Evolutionary conservation across 2,113 vertebrate genomes (phyloP).

Genomic region (Trinectes maculatus): DNA sequence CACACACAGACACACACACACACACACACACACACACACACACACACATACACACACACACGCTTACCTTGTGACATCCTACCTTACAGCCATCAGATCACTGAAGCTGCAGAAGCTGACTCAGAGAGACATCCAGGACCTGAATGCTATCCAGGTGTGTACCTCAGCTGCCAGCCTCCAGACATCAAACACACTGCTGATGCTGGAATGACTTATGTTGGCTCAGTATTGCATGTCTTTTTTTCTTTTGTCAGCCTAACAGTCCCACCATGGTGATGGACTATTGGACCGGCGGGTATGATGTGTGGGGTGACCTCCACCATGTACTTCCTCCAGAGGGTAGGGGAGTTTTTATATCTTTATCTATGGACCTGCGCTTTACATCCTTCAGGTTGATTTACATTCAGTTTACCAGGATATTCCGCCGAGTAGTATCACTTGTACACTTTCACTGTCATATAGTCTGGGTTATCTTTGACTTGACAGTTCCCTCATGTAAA

Average conservation of each 20-base stretch:
- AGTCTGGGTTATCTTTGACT: too few relatives aligned
- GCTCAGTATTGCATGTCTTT: background rate
- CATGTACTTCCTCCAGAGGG: constrained; percentile 90
- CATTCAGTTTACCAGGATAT: background rate
- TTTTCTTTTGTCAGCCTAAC: constrained; percentile 77
- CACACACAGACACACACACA: background rate
- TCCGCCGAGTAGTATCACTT: too few relatives aligned
- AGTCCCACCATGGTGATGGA: constrained; percentile 93
- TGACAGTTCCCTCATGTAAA: too few relatives aligned
- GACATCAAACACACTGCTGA: too few relatives aligned
- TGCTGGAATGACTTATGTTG: too few relatives aligned
- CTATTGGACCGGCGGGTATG: constrained; percentile 92
- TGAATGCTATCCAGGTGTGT: constrained; percentile 83
- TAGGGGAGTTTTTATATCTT: constrained; percentile 72
- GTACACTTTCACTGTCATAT: too few relatives aligned
- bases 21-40: background rate
- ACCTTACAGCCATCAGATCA: constrained; percentile 81
- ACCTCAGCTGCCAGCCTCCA: background rate
- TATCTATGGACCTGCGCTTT: background rate
- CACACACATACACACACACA: constrained; percentile 2
- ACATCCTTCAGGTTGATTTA: background rate
- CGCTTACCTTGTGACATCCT: background rate
- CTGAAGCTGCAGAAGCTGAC: constrained; percentile 91
- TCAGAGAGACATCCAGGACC: constrained; percentile 77
- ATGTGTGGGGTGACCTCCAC: constrained; percentile 92